These are phyloP conservation scores for Phrynocephalus versicolor DNA, from an alignment of 2,113 vertebrate species.

Conservation along the genomic window DNA sequence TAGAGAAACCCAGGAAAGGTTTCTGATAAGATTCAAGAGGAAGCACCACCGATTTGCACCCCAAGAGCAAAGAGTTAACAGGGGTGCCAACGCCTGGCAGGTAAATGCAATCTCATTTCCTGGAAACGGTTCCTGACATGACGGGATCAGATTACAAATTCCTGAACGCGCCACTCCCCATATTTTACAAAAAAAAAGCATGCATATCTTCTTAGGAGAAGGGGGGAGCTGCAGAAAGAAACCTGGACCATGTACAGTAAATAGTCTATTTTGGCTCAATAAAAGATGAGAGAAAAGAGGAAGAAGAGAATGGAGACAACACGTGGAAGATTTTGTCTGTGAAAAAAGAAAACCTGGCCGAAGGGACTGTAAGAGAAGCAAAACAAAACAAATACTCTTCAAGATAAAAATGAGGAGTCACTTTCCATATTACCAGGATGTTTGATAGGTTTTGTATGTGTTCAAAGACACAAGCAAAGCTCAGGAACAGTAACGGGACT, in stretches of 20 bases:
- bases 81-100: constrained; percentile 49
- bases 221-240: neutral
- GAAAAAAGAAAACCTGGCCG: neutral
- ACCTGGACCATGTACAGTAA: too few relatives aligned
- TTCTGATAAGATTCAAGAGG: neutral
- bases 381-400: constrained; percentile 2
- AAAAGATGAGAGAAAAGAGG: neutral
- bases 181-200: constrained; percentile 16
- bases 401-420: neutral
- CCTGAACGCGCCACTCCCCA: constrained; percentile 48
- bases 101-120: constrained; percentile 42
- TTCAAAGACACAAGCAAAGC: neutral
- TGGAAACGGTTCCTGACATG: constrained; percentile 55
- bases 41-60: neutral
- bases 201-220: neutral
- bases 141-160: constrained; percentile 56
- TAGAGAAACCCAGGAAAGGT: neutral
- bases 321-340: neutral
- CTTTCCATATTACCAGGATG: neutral
- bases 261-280: neutral
- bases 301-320: neutral
- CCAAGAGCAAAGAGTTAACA: constrained; percentile 44
- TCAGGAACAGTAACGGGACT: neutral
- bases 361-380: too few relatives aligned
- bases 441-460: neutral